Conservation (phyloP, 2,113 vertebrate genomes). For the Ranitomeya variabilis region DNA sequence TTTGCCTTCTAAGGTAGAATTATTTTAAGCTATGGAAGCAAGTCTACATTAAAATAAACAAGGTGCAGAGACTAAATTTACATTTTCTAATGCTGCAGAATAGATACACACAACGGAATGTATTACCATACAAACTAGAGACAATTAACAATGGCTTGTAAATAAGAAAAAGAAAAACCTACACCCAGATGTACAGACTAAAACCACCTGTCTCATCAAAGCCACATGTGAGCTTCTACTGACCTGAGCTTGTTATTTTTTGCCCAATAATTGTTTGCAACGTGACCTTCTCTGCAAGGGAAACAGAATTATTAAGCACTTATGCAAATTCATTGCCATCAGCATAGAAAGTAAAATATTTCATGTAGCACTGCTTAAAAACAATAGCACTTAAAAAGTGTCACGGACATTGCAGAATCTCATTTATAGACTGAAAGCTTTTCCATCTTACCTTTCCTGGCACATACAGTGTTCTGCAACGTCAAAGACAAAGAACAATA, state of each 20-base stretch:
- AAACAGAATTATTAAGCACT: slow-evolving; percentile 11
- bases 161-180: background rate
- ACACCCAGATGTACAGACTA: background rate
- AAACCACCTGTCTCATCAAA: background rate
- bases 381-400: slow-evolving; percentile 28
- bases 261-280: background rate
- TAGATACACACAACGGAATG: slow-evolving; percentile 47
- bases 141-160: slow-evolving; percentile 37
- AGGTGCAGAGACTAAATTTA: background rate
- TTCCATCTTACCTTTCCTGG: background rate
- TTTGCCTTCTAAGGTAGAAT: background rate
- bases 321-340: slow-evolving; percentile 40
- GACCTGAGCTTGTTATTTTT: background rate
- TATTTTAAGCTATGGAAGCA: background rate
- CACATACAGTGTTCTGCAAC: background rate
- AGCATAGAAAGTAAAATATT: background rate
- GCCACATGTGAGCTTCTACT: background rate
- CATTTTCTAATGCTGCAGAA: slow-evolving; percentile 31
- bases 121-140: slow-evolving; percentile 58
- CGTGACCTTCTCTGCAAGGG: background rate
- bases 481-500: background rate
- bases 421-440: background rate
- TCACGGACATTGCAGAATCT: background rate
- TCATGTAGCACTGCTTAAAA: slow-evolving; percentile 8
- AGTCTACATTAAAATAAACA: background rate